Evolutionary conservation across 2,888 invertebrate genomes (phyloP).

Genomic region (Seira musarum): DNA sequence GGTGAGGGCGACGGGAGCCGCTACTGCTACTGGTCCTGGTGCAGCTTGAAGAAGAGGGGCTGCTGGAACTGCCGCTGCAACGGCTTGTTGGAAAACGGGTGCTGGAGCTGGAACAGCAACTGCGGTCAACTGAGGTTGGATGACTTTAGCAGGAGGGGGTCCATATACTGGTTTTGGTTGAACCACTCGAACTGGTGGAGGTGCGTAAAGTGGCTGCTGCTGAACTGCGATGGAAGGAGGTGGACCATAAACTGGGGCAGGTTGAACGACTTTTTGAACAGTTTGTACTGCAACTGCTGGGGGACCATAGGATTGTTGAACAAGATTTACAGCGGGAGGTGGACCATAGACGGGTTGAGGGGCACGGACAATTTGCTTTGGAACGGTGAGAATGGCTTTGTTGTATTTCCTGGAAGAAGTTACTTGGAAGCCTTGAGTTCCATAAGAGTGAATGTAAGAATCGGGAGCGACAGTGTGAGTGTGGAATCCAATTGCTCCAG

Average conservation of each 20-base stretch:
- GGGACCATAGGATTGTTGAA: constrained; percentile 26
- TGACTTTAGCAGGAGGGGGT: constrained; percentile 28
- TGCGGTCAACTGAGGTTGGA: constrained; percentile 27
- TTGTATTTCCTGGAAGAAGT: constrained; percentile 58
- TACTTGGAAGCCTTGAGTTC: constrained; percentile 63
- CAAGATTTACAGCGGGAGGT: neutral
- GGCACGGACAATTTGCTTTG: constrained; percentile 21
- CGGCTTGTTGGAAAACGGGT: constrained; percentile 27
- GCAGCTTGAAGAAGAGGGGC: constrained; percentile 32
- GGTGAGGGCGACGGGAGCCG: constrained; percentile 17
- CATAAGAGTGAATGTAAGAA: constrained; percentile 55
- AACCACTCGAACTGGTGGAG: neutral
- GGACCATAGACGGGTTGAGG: constrained; percentile 12
- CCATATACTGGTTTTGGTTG: constrained; percentile 23
- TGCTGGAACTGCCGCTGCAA: constrained; percentile 23
- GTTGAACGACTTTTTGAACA: constrained; percentile 32
- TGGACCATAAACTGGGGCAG: constrained; percentile 35
- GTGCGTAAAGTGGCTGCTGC: constrained; percentile 39
- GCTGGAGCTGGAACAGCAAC: constrained; percentile 23
- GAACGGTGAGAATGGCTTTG: constrained; percentile 39
- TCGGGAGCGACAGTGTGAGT: constrained; percentile 46
- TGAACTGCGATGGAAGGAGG: constrained; percentile 28
- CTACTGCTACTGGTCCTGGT: constrained; percentile 28
- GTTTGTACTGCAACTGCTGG: constrained; percentile 4
- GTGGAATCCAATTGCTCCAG: constrained; percentile 59